These are phyloP conservation scores for Maccullochella peelii DNA, from an alignment of 2,113 vertebrate genomes.

Conservation along the genomic window DNA sequence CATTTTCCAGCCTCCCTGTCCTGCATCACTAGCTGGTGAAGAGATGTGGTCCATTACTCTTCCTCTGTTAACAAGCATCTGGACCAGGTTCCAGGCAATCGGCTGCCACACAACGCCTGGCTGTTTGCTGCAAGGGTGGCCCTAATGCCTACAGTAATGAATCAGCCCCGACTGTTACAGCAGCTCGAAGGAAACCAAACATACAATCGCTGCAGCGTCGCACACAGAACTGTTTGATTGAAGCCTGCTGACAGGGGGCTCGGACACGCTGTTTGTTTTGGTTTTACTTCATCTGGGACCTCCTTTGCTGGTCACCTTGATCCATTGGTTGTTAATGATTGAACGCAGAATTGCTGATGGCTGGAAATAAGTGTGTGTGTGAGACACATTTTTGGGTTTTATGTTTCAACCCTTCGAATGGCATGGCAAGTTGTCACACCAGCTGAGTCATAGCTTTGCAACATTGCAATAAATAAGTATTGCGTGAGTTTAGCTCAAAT, in stretches of 20 bases:
- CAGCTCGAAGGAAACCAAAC: constrained; percentile 67
- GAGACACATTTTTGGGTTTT: constrained; percentile 35
- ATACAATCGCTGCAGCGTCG: constrained; percentile 46
- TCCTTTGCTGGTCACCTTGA: constrained; percentile 34
- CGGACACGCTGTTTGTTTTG: constrained; percentile 56
- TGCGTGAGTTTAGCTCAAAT: background rate
- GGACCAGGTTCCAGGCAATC: constrained; percentile 67
- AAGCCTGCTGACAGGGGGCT: constrained; percentile 49
- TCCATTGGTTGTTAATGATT: constrained; percentile 34
- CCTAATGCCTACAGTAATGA: constrained; percentile 43
- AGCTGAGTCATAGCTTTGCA: constrained; percentile 22
- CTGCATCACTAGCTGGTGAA: constrained; percentile 38
- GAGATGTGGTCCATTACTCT: constrained; percentile 64
- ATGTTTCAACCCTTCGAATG: constrained; percentile 12
- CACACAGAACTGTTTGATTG: constrained; percentile 35
- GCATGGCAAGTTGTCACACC: constrained; percentile 5
- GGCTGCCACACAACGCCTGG: constrained; percentile 56
- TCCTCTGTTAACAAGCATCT: constrained; percentile 59
- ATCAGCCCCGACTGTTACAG: constrained; percentile 47
- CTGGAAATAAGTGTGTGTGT: constrained; percentile 34
- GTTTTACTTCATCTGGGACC: constrained; percentile 48
- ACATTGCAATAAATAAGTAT: background rate
- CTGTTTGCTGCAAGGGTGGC: constrained; percentile 69
- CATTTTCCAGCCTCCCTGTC: constrained; percentile 52
- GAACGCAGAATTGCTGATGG: background rate